A percentile compares a stretch with the other conserved stretches of the same genome.
phyloP scores from a whole-genome alignment of 92 coral and sea anemone species.

The Phenganax marumi region DNA sequence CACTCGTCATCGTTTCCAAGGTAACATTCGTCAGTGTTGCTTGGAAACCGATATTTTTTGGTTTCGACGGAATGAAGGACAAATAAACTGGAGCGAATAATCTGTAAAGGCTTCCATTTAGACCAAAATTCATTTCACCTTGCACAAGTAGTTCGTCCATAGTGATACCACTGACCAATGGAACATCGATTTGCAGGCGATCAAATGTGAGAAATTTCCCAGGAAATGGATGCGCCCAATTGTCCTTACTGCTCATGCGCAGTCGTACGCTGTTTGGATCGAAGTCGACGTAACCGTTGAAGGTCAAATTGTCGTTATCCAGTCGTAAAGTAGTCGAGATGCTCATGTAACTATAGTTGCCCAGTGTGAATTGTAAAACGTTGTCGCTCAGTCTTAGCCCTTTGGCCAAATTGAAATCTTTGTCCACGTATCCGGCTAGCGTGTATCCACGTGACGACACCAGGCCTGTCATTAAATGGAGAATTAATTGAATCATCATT shows the following conservation, averaged over 20 bases:
- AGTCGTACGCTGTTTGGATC: slow-evolving; percentile 66
- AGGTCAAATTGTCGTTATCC: slow-evolving; percentile 73
- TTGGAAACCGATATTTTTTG: slow-evolving; percentile 67
- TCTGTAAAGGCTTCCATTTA: slow-evolving; percentile 54
- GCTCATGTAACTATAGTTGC: slow-evolving; percentile 59
- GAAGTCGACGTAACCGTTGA: slow-evolving; percentile 70
- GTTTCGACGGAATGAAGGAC: slow-evolving; percentile 65
- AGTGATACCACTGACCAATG: slow-evolving; percentile 71
- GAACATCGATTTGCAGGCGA: slow-evolving; percentile 65
- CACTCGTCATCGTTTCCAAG: slow-evolving; percentile 65
- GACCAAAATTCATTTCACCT: slow-evolving; percentile 72
- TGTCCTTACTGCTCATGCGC: slow-evolving; percentile 76
- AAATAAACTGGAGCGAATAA: slow-evolving; percentile 69
- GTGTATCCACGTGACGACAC: slow-evolving; percentile 68
- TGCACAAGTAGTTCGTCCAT: slow-evolving; percentile 66
- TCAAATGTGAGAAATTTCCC: slow-evolving; percentile 74
- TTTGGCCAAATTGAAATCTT: slow-evolving; percentile 73
- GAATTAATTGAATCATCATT: no score
- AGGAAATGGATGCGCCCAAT: slow-evolving; percentile 58
- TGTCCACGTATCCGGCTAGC: slow-evolving; percentile 71
- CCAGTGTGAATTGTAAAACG: slow-evolving; percentile 64
- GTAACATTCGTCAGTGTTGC: slow-evolving; percentile 71
- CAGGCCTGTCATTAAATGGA: slow-evolving; percentile 12
- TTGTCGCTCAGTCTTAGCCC: slow-evolving; percentile 80
- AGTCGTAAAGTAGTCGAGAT: slow-evolving; percentile 64